phyloP scores from a whole-genome alignment of 2,888 invertebrate genomes.

The Candidula unifasciata region DNA sequence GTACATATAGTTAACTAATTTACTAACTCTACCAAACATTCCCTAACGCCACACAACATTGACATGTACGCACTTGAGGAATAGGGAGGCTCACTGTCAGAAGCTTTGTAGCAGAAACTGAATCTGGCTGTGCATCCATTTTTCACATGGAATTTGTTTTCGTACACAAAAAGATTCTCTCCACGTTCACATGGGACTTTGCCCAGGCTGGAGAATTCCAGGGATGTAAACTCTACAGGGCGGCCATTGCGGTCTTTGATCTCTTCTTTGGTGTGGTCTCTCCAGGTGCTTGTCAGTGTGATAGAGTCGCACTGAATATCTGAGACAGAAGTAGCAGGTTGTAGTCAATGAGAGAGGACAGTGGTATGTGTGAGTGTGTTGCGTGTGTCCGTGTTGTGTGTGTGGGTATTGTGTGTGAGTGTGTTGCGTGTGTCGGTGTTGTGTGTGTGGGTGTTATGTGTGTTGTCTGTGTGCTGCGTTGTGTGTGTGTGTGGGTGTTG shows the following conservation, averaged over 20 bases:
- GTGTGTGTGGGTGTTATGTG: no score
- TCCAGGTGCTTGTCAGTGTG: neutral
- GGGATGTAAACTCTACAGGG: neutral
- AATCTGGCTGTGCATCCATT: neutral
- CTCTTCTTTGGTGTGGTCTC: neutral
- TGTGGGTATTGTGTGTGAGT: no score
- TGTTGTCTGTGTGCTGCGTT: neutral
- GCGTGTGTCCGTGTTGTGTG: no score
- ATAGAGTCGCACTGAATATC: neutral
- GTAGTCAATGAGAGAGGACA: no score
- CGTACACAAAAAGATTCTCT: neutral
- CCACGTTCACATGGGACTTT: neutral
- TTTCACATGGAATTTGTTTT: neutral
- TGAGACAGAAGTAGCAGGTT: neutral
- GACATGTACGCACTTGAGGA: neutral
- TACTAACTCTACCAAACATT: no score
- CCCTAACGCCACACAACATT: neutral
- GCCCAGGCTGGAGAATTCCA: neutral
- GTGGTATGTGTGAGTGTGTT: no score
- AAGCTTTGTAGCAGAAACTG: neutral
- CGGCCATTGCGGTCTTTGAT: neutral
- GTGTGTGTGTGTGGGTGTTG: neutral
- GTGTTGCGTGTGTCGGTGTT: no score
- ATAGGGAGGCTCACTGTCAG: neutral
- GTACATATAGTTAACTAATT: no score